Percentiles rank a stretch among this genome's conserved stretches.
Evolutionary conservation across 2,888 invertebrate genomes (phyloP).

Genomic region (Pterostichus madidus): DNA sequence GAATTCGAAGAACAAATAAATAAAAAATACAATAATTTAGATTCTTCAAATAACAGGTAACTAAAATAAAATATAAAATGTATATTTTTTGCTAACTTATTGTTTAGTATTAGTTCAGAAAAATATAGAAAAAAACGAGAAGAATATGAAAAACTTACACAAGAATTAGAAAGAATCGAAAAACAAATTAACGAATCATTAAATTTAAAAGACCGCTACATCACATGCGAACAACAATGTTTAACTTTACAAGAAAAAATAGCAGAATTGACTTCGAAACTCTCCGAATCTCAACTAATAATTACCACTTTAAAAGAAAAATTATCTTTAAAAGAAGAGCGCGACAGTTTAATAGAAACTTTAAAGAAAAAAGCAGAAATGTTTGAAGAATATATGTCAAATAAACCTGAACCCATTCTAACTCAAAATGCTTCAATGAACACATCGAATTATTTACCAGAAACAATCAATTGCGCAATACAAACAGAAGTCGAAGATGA

Average conservation of each 20-base stretch:
- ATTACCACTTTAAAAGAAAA: constrained; percentile 47
- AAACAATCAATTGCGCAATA: constrained; percentile 1
- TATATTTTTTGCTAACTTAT: neutral
- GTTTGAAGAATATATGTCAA: constrained; percentile 64
- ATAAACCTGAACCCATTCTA: constrained; percentile 33
- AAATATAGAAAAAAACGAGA: constrained; percentile 25
- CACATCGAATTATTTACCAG: constrained; percentile 8
- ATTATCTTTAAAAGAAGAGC: constrained; percentile 58
- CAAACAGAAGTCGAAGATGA: constrained; percentile 14
- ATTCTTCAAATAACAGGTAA: constrained; percentile 12
- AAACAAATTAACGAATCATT: constrained; percentile 48
- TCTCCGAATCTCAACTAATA: constrained; percentile 53
- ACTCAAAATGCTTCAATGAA: constrained; percentile 41
- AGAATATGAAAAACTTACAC: constrained; percentile 46
- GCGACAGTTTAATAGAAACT: constrained; percentile 51
- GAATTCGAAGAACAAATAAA: constrained; percentile 11
- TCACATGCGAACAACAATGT: constrained; percentile 48
- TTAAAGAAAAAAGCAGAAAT: constrained; percentile 58
- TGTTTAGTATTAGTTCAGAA: constrained; percentile 37
- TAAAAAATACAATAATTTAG: neutral
- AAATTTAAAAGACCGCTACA: constrained; percentile 52
- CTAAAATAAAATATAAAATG: neutral
- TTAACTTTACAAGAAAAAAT: constrained; percentile 51
- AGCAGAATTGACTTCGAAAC: constrained; percentile 49
- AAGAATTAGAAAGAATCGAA: constrained; percentile 36